Base-by-base conservation (phyloP, 2,888 invertebrate genomes). In the Amphipoea lucens region DNA sequence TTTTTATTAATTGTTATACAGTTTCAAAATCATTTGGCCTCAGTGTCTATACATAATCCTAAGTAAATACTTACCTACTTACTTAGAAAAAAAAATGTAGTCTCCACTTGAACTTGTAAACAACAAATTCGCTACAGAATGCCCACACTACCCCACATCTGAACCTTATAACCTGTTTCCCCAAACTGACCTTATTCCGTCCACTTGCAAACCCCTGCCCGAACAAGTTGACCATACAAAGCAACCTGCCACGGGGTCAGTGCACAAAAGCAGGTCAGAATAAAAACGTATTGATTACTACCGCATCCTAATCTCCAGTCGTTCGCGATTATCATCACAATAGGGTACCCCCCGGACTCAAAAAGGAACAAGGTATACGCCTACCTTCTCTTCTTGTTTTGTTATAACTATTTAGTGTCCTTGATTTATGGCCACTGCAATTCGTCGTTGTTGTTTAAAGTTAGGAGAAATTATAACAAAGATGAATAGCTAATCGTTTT, bases 161-260 rank as follows among this genome's bases (percentile, higher is more conserved):
- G 51, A 54, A 62, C 9, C 69, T n/a, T 17, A 42, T 75, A 81
- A 88, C 83, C 81, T 82, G 82, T 73, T 66, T 62, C 29, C 23
- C 51, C 12, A 67, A 62, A 67, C 72, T 86, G 86, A 84, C 78
- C 79, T 83, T 78, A 63, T 63, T 65, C 40, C 62, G 23, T 76
- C 72, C 89, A 88, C 88, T 86, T 87, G 83, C 82, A 73, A 79
- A 72, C 87, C 90, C 86, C 72, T 89, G 83, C 82, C 82, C 81
- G 85, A 91, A 85, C 90, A 70, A 82, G 90, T 89, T 92, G 92
- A 91, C 91, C 91, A 89, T 78, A 91, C 88, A 92, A 91, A 90
- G 82, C 92, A 93, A 96, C 96, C 95, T 96, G 96, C 91, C 91
- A 90, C 81, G 90, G 92, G 96, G 96, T 96, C 95, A 96, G 72